Evolutionary conservation across 2,113 vertebrate genomes (phyloP), one percentile per base, ranked within the genome.

Genomic region (Pristiophorus japonicus): DNA sequence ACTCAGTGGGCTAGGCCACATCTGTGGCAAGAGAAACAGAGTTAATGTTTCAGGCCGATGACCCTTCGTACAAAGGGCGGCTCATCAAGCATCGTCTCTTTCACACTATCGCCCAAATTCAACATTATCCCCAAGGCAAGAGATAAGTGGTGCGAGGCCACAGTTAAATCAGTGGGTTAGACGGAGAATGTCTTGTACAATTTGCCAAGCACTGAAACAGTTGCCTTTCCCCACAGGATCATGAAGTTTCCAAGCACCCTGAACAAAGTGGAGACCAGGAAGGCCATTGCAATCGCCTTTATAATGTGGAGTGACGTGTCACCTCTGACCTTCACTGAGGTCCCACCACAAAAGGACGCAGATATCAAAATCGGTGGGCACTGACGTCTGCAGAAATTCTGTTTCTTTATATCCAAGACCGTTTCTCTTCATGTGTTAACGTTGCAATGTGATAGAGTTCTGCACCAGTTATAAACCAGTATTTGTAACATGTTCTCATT

Each of bases 261-360:
- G 97, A 98, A 97, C 38, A 96, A 96, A 27, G 97, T 97, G 0
- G 98, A 98, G 97, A 98, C 98, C 1, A 97, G 97, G 73, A 97
- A 97, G 95, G 98, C 98, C 95, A 97, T 98, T 96, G 96, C 97
- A 95, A 97, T 97, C 0, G 98, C 98, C 96, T 98, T 98, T 96
- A 96, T 97, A 75, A 98, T 98, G 96, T 98, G 98, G 98, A 98
- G 98, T 3, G 97, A 98, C 1, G 98, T 98, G 81, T 98, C 98
- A 0, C 98, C 98, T 0, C 96, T 98, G 55, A 97, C 96, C 95
- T 98, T 98, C 97, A 96, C 96, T 0, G 97, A 97, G 95, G 96
- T 98, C 30, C 96, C 95, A 0, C 38, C 95, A 70, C 96, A 97
- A 94, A 95, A 96, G 20, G 96, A 96, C 0, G 96, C 97, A 12